These are phyloP conservation scores for Oceanodroma tethys DNA, from an alignment of 2,113 vertebrate species.

Conservation along the genomic window DNA sequence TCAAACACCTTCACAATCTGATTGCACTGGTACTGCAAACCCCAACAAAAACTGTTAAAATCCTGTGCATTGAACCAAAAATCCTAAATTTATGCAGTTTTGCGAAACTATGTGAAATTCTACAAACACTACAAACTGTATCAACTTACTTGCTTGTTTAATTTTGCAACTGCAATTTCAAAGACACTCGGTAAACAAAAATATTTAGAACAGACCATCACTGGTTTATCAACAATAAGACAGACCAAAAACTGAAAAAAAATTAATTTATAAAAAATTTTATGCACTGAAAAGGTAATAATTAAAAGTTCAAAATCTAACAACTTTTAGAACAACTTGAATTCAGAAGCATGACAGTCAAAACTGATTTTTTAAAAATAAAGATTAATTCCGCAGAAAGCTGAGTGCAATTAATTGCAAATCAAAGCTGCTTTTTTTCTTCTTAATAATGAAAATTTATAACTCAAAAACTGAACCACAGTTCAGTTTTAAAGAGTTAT, in stretches of 20 bases:
- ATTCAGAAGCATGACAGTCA: neutral
- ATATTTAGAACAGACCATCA: neutral
- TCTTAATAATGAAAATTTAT: neutral
- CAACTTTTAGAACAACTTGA: neutral
- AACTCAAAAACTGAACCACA: neutral
- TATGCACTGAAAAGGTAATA: neutral
- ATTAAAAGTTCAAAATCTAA: neutral
- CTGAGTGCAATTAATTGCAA: neutral
- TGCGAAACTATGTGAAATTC: neutral
- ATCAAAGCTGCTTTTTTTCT: neutral
- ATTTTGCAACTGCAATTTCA: neutral
- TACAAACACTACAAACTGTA: neutral
- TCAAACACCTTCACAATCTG: neutral
- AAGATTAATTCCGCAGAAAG: neutral
- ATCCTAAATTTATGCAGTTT: neutral
- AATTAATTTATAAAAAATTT: neutral
- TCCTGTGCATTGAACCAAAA: neutral
- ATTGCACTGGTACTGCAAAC: neutral
- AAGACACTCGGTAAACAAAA: neutral
- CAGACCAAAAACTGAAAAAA: neutral
- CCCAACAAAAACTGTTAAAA: neutral
- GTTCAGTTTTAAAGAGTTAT: neutral
- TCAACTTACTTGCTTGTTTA: neutral
- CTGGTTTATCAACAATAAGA: neutral
- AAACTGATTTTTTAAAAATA: neutral